phyloP scores from a whole-genome alignment of 2,797 vertebrate genomes.

The Paratrypauchen microcephalus region DNA sequence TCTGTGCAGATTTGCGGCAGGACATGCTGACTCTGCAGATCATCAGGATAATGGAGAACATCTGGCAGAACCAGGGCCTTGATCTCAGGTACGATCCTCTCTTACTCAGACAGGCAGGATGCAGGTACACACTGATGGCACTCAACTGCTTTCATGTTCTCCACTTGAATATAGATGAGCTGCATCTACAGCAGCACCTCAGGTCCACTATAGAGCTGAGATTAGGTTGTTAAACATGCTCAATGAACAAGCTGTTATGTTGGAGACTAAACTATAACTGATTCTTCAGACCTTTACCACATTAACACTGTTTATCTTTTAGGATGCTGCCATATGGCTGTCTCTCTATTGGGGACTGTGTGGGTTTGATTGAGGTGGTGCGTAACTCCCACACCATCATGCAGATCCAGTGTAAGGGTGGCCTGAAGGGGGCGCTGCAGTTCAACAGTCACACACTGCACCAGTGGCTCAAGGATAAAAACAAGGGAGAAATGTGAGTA shows the following conservation, averaged over 20 bases:
- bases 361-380: slow-evolving; percentile 86
- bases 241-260: slow-evolving; percentile 5
- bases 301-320: slow-evolving; percentile 11
- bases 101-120: slow-evolving; percentile 52
- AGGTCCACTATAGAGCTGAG: slow-evolving; percentile 24
- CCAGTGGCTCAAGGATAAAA: slow-evolving; percentile 87
- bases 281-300: slow-evolving; percentile 2
- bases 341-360: slow-evolving; percentile 85
- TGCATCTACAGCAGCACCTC: slow-evolving; percentile 21
- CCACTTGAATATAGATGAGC: slow-evolving; percentile 46
- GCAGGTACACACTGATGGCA: slow-evolving; percentile 51
- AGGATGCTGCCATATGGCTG: slow-evolving; percentile 88
- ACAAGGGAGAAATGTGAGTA: slow-evolving; percentile 84
- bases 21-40: slow-evolving; percentile 99
- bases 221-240: not conserved
- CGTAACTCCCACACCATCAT: slow-evolving; percentile 87
- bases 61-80: slow-evolving; percentile 99
- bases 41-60: slow-evolving; percentile 99
- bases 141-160: slow-evolving; percentile 49
- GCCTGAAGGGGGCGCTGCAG: slow-evolving; percentile 86
- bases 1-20: slow-evolving; percentile 88
- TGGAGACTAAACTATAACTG: not conserved
- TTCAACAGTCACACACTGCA: slow-evolving; percentile 87
- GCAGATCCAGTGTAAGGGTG: slow-evolving; percentile 89
- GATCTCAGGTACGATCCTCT: slow-evolving; percentile 89